phyloP scores from a whole-genome alignment of 2,797 vertebrate genomes.

The Lophius americanus region DNA sequence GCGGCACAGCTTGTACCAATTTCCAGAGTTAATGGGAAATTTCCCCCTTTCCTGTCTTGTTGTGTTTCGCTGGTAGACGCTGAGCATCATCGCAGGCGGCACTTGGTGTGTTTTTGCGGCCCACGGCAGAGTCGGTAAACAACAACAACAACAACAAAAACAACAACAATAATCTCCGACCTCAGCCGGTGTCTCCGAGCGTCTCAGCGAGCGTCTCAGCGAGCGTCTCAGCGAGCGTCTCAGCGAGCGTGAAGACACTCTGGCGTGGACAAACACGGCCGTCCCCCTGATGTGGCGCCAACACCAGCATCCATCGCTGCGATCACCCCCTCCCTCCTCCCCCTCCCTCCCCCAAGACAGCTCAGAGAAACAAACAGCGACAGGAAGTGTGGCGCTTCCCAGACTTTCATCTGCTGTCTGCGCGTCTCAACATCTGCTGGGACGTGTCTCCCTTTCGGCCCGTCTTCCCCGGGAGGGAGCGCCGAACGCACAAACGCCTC shows the following conservation, averaged over 20 bases:
- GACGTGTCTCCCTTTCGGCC: constrained; percentile 8
- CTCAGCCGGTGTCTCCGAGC: constrained; percentile 22
- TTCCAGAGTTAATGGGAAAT: constrained; percentile 77
- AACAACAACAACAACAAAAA: constrained; percentile 33
- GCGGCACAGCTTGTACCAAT: constrained; percentile 77
- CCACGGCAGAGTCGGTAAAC: constrained; percentile 33
- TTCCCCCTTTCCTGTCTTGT: constrained; percentile 52
- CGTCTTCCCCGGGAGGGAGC: constrained; percentile 11
- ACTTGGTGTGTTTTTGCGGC: neutral
- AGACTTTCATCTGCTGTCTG: constrained; percentile 29
- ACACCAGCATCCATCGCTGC: constrained; percentile 7
- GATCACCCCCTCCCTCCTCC: constrained; percentile 20
- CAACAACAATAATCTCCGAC: constrained; percentile 6
- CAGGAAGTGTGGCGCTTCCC: constrained; percentile 26
- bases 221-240: constrained; percentile 37
- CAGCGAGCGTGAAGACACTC: neutral
- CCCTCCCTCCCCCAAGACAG: constrained; percentile 29
- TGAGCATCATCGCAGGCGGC: neutral
- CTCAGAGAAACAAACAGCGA: constrained; percentile 35
- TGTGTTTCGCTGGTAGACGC: constrained; percentile 28
- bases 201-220: constrained; percentile 12
- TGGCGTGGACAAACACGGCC: constrained; percentile 40
- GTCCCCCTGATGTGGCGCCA: constrained; percentile 30
- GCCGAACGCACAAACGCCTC: constrained; percentile 28
- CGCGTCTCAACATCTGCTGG: constrained; percentile 44